These are phyloP conservation scores for Oostethus manadensis DNA, from an alignment of 2,113 vertebrate species.

Conservation along the genomic window DNA sequence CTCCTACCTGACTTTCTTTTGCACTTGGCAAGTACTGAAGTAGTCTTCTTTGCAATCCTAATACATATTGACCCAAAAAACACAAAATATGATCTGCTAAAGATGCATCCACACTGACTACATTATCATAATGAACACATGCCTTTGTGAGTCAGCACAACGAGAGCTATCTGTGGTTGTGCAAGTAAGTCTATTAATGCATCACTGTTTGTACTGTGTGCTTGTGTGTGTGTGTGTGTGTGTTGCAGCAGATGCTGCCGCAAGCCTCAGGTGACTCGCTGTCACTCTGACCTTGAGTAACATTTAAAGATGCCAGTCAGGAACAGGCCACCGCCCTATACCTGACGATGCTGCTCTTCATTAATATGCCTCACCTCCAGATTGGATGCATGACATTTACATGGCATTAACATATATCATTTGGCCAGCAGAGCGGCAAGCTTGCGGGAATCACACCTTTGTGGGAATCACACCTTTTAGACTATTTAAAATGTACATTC, in stretches of 20 bases:
- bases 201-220: conserved; percentile 24
- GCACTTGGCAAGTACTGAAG: conserved; percentile 1
- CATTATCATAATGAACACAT: conserved; percentile 65
- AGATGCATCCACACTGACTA: conserved; percentile 48
- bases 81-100: conserved; percentile 27
- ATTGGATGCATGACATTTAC: conserved; percentile 55
- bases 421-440: conserved; percentile 20
- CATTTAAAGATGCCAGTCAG: conserved; percentile 42
- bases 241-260: conserved; percentile 47
- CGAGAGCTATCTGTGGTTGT: conserved; percentile 11
- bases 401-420: conserved; percentile 54
- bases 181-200: conserved; percentile 17
- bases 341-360: conserved; percentile 46
- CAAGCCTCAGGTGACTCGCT: conserved; percentile 26
- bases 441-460: conserved; percentile 27
- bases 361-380: conserved; percentile 54
- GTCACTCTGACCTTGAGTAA: conserved; percentile 42
- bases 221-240: conserved; percentile 17
- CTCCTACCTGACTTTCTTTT: conserved; percentile 19
- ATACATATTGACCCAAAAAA: background rate
- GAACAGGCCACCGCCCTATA: conserved; percentile 25
- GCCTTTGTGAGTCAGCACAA: conserved; percentile 52
- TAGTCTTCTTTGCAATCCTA: background rate
- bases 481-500: background rate
- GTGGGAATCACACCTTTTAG: conserved; percentile 14